These are phyloP conservation scores for Dendrocincla fuliginosa DNA, from an alignment of 2,797 vertebrate species.

Conservation along the genomic window DNA sequence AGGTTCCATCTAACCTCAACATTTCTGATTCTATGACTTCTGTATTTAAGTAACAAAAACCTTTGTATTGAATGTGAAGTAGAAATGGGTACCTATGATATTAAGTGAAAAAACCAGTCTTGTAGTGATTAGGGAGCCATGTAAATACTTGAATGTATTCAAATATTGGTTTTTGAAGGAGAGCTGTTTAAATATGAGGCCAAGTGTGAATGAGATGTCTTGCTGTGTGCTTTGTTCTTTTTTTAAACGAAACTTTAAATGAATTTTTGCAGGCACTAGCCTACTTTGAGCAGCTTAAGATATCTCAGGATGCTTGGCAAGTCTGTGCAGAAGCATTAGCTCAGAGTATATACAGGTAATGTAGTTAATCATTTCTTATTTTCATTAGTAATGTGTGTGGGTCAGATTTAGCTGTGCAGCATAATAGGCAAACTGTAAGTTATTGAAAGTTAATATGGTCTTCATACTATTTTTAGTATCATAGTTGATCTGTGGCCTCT, in stretches of 20 bases:
- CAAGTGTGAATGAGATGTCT: not conserved
- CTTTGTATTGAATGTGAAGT: not conserved
- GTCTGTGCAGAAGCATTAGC: constrained; percentile 93
- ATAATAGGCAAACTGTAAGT: not conserved
- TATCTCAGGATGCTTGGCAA: constrained; percentile 96
- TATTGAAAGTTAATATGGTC: not conserved
- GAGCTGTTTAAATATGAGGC: not conserved
- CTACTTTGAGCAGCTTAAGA: constrained; percentile 97
- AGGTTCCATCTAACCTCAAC: not conserved
- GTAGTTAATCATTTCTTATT: not conserved
- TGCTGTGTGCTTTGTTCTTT: not conserved
- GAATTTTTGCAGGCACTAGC: constrained; percentile 84
- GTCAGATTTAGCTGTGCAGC: not conserved
- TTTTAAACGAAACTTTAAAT: not conserved
- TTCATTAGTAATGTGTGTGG: not conserved
- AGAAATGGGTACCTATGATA: not conserved
- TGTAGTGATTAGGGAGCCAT: not conserved
- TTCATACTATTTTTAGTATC: not conserved
- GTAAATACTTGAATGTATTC: not conserved
- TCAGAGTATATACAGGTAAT: constrained; percentile 92
- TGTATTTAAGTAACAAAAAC: not conserved
- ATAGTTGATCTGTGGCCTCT: not conserved
- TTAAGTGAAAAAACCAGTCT: not conserved
- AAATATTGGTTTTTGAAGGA: not conserved
- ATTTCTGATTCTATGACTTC: not conserved